A percentile compares a stretch with the other conserved stretches of the same genome.
Evolutionary conservation across 1,140 invertebrate genomes (phyloP).

Genomic region (Drosophila kanapiae): DNA sequence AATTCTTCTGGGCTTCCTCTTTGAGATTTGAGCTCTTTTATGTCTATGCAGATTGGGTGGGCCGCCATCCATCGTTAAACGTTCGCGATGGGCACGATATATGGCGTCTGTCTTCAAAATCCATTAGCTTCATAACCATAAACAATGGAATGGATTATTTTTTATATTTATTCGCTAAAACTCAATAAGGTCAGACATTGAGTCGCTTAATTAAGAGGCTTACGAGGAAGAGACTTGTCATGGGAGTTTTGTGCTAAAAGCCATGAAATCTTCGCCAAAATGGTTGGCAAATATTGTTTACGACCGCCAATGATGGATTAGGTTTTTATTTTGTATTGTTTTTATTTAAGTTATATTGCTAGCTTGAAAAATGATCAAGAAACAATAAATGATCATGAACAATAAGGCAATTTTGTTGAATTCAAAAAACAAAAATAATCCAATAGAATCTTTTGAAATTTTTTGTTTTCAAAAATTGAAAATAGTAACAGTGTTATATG

Average conservation of each 20-base stretch:
- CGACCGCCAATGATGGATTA: neutral
- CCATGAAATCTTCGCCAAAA: neutral
- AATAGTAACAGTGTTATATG: too few relatives aligned
- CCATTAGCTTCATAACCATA: constrained; percentile 67
- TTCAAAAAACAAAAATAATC: too few relatives aligned
- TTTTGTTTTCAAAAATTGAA: too few relatives aligned
- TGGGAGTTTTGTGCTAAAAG: constrained; percentile 5
- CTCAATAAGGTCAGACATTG: constrained; percentile 43
- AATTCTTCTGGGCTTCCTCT: neutral
- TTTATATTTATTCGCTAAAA: constrained; percentile 28
- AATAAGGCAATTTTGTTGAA: too few relatives aligned
- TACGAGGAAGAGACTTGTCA: constrained; percentile 1
- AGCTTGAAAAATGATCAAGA: neutral
- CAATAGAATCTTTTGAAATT: too few relatives aligned
- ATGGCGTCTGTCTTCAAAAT: constrained; percentile 41
- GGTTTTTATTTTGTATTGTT: neutral
- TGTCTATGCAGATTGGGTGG: constrained; percentile 34
- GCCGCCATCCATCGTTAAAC: constrained; percentile 22
- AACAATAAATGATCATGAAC: neutral
- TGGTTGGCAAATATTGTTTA: neutral
- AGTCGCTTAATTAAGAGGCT: constrained; percentile 40
- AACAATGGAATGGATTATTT: constrained; percentile 42
- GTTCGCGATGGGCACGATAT: constrained; percentile 17
- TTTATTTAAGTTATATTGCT: neutral
- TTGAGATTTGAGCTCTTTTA: constrained; percentile 6